A percentile compares a stretch with the other conserved stretches of the same genome.
These are phyloP conservation scores for Atractosteus spatula DNA, from an alignment of 2,113 vertebrate genomes.

Conservation along the genomic window DNA sequence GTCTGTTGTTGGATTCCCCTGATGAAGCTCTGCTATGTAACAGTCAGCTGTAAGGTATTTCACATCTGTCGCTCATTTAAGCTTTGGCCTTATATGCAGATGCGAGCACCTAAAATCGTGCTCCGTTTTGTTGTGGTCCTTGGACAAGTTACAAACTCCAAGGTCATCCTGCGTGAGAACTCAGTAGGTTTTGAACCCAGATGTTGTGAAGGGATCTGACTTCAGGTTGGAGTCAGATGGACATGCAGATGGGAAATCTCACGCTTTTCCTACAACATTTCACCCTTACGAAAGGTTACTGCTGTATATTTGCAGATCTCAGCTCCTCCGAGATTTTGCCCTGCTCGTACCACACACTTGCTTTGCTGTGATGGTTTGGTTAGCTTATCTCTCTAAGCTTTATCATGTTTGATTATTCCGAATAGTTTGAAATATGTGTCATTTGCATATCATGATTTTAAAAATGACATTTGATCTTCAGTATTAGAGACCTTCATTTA, in stretches of 20 bases:
- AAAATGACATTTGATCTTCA: too few species aligned
- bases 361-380: too few species aligned
- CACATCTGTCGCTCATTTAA: slow-evolving; percentile 5
- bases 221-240: background rate
- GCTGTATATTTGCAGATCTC: too few species aligned
- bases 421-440: too few species aligned
- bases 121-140: slow-evolving; percentile 6
- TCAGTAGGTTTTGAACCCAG: background rate
- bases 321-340: too few species aligned
- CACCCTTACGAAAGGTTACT: too few species aligned
- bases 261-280: background rate
- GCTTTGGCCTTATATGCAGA: background rate
- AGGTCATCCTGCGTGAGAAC: background rate
- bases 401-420: too few species aligned
- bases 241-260: background rate
- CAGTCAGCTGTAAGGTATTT: background rate
- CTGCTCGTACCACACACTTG: too few species aligned
- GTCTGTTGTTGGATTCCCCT: background rate
- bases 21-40: background rate
- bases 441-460: too few species aligned
- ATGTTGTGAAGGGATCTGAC: background rate
- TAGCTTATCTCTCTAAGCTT: too few species aligned
- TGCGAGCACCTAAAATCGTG: background rate
- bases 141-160: background rate
- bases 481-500: too few species aligned